Base-by-base conservation (phyloP, 2,797 vertebrate genomes). In the Falco concolor region DNA sequence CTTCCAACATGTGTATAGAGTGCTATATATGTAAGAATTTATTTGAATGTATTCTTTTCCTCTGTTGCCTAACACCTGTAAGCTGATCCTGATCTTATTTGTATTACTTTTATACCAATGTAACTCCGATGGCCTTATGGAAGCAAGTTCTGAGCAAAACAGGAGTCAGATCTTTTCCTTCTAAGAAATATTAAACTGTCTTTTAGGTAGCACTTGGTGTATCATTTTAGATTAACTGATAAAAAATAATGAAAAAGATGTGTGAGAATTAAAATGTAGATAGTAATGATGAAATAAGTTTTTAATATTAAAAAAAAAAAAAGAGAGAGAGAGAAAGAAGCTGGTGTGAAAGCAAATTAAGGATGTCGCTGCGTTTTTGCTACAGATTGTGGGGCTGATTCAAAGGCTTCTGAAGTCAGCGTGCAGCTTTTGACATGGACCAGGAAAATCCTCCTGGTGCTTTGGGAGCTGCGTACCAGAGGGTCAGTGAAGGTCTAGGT, bases 191-290 rank as follows among this genome's bases (percentile, higher is more conserved):
- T 92, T 96, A 93, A 87, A 90, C 86, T 67, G 78, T 23, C 49
- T 95, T 85, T 96, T 81, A 91, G 90, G 82, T 90, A 93, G 84
- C 81, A 95, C 84, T 96, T 96, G 81, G 50, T 95, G 77, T 95
- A 87, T 92, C 92, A 72, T 89, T 96, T 96, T 93, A 95, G 94
- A 95, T 96, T 54, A 91, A 61, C 74, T 87, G 90, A 96, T 95
- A 83, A 93, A 94, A 96, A 93, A 95, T 92, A 92, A 96, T 94
- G 87, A 94, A 92, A 93, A 95, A 74, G 9, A 38, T 61, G 25
- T 53, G 27, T 50, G 45, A 84, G 87, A 87, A 84, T 95, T 70
- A 81, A 95, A 96, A 92, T 56, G 45, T 83, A 81, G 84, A 93
- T 94, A 0, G 1, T 78, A 73, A 83, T 79, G 65, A 91, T 89